These are phyloP conservation scores for Melanotaenia parkinsoni DNA, from an alignment of 2,797 vertebrate genomes.

Conservation along the genomic window DNA sequence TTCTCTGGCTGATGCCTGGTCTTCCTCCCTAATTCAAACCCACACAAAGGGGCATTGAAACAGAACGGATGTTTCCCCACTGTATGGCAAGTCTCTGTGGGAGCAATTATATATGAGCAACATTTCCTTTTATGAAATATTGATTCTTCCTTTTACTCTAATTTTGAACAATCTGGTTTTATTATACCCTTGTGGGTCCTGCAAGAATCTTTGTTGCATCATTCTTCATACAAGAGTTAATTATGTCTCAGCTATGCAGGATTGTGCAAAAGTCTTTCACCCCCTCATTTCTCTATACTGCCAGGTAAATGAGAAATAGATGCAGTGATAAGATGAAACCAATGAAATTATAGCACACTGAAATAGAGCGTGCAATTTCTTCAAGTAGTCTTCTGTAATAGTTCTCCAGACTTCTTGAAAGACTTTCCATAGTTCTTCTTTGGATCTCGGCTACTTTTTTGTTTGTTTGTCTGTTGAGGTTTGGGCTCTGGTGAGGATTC, in stretches of 20 bases:
- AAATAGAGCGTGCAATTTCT: too few relatives aligned
- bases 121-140: constrained; percentile 62
- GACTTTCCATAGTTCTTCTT: too few relatives aligned
- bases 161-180: constrained; percentile 29
- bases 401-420: too few relatives aligned
- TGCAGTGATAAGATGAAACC: not conserved
- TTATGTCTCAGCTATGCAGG: not conserved
- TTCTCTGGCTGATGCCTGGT: constrained; percentile 7
- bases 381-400: too few relatives aligned
- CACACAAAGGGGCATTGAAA: constrained; percentile 35
- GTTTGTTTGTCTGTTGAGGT: not conserved
- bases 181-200: not conserved
- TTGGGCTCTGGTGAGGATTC: not conserved
- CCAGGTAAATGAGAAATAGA: not conserved
- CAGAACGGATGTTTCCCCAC: constrained; percentile 34
- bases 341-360: too few relatives aligned
- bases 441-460: too few relatives aligned
- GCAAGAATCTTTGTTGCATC: constrained; percentile 14
- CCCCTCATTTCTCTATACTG: not conserved
- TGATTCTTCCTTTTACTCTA: constrained; percentile 41
- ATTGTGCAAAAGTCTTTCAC: not conserved
- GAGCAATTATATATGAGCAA: constrained; percentile 62
- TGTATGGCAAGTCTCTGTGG: constrained; percentile 53
- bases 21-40: constrained; percentile 46
- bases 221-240: constrained; percentile 1